These are phyloP conservation scores for Natator depressus DNA, from an alignment of 2,113 vertebrate species.

Conservation along the genomic window DNA sequence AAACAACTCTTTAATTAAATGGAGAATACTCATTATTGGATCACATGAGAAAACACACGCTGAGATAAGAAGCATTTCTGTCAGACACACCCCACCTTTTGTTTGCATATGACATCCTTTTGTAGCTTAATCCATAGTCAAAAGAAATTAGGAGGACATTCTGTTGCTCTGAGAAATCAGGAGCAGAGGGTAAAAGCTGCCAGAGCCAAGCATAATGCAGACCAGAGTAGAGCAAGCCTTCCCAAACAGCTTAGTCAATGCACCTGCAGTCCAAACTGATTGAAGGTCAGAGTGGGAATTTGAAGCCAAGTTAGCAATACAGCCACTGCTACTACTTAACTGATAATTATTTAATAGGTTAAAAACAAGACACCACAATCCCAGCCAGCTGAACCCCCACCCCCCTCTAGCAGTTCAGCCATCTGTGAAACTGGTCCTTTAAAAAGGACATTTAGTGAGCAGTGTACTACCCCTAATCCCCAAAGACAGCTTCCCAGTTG, in stretches of 20 bases:
- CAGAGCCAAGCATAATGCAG: slow-evolving; percentile 7
- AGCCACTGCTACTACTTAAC: neutral
- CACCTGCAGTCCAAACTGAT: neutral
- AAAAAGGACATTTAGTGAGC: neutral
- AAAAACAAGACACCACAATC: neutral
- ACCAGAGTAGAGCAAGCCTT: slow-evolving; percentile 11
- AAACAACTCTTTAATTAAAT: neutral
- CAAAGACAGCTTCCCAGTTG: neutral
- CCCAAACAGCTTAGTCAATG: neutral
- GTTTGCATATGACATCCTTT: slow-evolving; percentile 21
- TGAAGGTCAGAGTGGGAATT: neutral
- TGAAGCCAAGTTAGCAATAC: neutral
- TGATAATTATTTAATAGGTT: neutral
- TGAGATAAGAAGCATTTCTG: neutral
- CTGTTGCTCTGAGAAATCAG: slow-evolving; percentile 19
- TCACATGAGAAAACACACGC: neutral
- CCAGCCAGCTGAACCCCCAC: neutral
- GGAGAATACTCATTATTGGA: neutral
- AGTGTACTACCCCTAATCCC: neutral
- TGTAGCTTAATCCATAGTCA: neutral
- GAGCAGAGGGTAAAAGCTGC: slow-evolving; percentile 16
- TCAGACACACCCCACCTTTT: slow-evolving; percentile 29
- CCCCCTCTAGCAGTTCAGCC: neutral
- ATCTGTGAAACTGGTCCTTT: neutral
- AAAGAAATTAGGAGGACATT: slow-evolving; percentile 43